phyloP scores from a whole-genome alignment of 2,888 invertebrate species.

The Dynastes maya region DNA sequence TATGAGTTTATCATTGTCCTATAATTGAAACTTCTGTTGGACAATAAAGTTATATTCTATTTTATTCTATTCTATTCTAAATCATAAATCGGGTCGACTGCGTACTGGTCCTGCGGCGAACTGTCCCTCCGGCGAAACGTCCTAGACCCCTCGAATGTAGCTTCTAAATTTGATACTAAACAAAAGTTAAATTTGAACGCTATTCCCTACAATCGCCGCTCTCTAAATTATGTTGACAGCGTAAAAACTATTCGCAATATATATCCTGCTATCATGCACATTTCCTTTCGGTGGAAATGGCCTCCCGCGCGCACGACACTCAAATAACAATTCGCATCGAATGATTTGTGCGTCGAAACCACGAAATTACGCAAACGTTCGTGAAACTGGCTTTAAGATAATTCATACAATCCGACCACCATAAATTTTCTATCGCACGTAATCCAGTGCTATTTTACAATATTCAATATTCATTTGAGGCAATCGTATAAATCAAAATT shows the following conservation, averaged over 20 bases:
- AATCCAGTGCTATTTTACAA: conserved; percentile 45
- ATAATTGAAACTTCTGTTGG: too few relatives aligned
- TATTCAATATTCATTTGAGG: conserved; percentile 55
- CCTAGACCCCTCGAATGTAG: too few relatives aligned
- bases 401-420: conserved; percentile 41
- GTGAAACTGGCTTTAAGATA: conserved; percentile 47
- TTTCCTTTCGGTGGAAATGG: not conserved
- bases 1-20: too few relatives aligned
- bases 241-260: not conserved
- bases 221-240: not conserved
- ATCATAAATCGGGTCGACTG: too few relatives aligned
- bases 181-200: too few relatives aligned
- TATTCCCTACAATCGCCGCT: not conserved
- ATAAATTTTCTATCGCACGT: conserved; percentile 42
- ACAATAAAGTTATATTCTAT: too few relatives aligned
- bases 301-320: not conserved
- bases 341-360: conserved; percentile 37
- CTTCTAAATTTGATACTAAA: too few relatives aligned
- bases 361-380: conserved; percentile 25
- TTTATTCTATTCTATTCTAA: too few relatives aligned
- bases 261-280: not conserved
- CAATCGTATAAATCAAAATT: conserved; percentile 60
- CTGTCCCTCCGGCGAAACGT: too few relatives aligned
- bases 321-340: not conserved
- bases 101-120: too few relatives aligned